These are phyloP conservation scores for Xiphophorus maculatus DNA, from an alignment of 2,113 vertebrate species.

Conservation along the genomic window DNA sequence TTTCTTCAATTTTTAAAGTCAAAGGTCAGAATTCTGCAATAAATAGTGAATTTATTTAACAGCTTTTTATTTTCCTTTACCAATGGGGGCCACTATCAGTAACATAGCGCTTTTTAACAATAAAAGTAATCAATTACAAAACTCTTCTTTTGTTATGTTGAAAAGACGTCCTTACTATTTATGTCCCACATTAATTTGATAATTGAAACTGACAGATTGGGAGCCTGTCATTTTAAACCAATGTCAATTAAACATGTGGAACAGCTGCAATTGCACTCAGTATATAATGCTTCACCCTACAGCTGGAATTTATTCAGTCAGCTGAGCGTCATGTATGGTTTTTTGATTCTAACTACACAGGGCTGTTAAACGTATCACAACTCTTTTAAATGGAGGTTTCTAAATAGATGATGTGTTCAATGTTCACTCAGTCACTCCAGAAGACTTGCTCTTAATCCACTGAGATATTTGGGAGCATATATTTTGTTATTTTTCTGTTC, in stretches of 20 bases:
- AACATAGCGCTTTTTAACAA: too few relatives aligned
- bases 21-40: too few relatives aligned
- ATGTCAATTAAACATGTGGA: conserved; percentile 1
- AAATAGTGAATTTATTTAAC: too few relatives aligned
- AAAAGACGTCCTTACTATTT: background rate
- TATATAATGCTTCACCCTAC: background rate
- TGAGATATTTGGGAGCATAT: background rate
- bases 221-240: conserved; percentile 10
- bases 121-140: too few relatives aligned
- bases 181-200: background rate
- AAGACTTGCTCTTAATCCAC: background rate
- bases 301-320: background rate
- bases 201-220: background rate
- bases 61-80: too few relatives aligned
- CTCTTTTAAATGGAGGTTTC: background rate
- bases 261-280: background rate
- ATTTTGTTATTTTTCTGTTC: too few relatives aligned
- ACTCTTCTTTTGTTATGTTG: background rate
- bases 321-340: background rate
- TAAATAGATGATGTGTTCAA: background rate
- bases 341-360: too few relatives aligned
- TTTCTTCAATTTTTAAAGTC: too few relatives aligned
- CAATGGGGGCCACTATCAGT: too few relatives aligned
- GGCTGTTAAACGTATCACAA: background rate
- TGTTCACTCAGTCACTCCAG: background rate